Conservation (phyloP, 1,140 invertebrate genomes). For the Brachystomella parvula region DNA sequence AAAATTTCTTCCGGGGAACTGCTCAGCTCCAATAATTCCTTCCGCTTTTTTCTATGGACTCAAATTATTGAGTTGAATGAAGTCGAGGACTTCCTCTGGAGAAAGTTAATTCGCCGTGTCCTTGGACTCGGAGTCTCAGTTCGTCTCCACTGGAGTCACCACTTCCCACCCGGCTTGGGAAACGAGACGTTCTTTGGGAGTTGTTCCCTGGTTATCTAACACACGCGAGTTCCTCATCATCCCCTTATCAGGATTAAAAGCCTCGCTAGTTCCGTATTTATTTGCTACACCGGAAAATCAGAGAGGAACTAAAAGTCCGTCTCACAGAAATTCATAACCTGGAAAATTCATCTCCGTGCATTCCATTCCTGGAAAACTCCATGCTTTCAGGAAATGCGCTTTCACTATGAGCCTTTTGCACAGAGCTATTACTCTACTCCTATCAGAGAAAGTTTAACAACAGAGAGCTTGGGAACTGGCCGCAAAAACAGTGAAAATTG, state of each 20-base stretch:
- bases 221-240: neutral
- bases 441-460: no score
- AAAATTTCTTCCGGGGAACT: no score
- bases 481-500: no score
- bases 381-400: no score
- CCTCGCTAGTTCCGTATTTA: neutral
- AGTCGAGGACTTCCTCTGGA: neutral
- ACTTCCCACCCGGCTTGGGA: neutral
- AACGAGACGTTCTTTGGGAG: neutral
- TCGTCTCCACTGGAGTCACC: neutral
- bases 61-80: neutral
- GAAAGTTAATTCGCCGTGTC: neutral
- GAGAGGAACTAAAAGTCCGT: neutral
- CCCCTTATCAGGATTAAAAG: neutral
- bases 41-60: neutral
- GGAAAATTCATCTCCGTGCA: no score
- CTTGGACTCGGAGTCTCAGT: neutral
- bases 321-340: no score
- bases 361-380: no score
- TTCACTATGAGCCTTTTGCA: no score
- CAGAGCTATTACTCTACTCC: no score
- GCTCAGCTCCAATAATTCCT: neutral
- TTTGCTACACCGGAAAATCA: neutral
- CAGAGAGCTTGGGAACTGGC: no score
- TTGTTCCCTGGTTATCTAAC: no score